Conservation (phyloP, 1,140 invertebrate genomes). For the Frieseomelitta varia region DNA sequence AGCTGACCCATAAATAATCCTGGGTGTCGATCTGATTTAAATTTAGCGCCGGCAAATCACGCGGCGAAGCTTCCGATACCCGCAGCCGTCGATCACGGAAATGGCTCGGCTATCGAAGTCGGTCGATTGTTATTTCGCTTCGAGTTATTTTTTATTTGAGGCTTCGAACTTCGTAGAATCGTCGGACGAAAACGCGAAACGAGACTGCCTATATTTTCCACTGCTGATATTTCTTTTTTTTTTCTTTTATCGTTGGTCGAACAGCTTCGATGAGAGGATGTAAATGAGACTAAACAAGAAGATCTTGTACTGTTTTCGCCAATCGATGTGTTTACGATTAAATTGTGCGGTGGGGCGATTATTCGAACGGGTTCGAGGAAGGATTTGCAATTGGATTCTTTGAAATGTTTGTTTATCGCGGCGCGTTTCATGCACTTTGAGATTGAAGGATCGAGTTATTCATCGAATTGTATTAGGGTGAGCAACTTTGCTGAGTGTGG, state of each 20-base stretch:
- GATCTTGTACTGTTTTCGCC: neutral
- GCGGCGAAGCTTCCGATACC: neutral
- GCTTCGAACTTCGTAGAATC: neutral
- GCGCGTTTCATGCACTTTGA: neutral
- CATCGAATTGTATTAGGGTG: too few relatives aligned
- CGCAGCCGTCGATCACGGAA: constrained; percentile 9
- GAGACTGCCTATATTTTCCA: neutral
- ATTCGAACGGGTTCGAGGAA: neutral
- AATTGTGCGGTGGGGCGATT: neutral
- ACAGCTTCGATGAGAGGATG: neutral
- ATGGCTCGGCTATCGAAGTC: neutral
- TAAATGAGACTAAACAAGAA: constrained; percentile 11
- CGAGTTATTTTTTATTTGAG: neutral
- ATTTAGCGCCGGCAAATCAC: constrained; percentile 29
- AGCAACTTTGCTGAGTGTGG: too few relatives aligned
- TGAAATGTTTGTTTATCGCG: neutral
- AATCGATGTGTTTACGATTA: constrained; percentile 5
- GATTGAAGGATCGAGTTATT: neutral
- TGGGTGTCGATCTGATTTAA: constrained; percentile 53
- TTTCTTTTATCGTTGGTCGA: neutral
- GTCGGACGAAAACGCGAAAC: too few relatives aligned
- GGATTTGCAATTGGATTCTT: neutral
- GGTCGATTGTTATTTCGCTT: neutral
- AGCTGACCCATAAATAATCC: constrained; percentile 51
- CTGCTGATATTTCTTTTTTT: too few relatives aligned